Evolutionary conservation across 2,888 invertebrate genomes (phyloP).

Genomic region (Ephialtes manifestator): DNA sequence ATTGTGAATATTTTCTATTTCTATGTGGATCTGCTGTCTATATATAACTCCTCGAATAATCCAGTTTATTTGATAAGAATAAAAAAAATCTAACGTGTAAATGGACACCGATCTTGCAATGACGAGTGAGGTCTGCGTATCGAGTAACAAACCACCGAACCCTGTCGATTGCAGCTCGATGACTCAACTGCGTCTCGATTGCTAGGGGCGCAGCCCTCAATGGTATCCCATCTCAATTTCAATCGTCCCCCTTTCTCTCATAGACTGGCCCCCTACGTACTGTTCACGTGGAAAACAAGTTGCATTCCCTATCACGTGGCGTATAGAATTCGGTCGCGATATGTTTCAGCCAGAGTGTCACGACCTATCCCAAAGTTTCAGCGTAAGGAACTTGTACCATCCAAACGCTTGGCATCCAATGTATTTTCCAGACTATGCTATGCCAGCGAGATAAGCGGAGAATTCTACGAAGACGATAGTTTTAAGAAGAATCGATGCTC

Average conservation of each 20-base stretch:
- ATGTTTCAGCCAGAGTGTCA: background rate
- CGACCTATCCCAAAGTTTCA: conserved; percentile 1
- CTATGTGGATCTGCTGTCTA: background rate
- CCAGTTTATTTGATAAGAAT: background rate
- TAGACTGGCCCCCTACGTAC: background rate
- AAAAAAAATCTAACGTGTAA: conserved; percentile 31
- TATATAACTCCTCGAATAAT: background rate
- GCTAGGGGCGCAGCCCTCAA: conserved; percentile 4
- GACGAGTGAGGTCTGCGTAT: conserved; percentile 55
- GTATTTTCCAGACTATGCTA: background rate
- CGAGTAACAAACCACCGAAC: conserved; percentile 51
- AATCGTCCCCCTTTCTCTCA: no score
- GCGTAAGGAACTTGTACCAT: background rate
- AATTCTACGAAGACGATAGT: conserved; percentile 3
- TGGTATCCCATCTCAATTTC: conserved; percentile 18
- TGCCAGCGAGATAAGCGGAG: conserved; percentile 5
- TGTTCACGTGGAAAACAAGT: background rate
- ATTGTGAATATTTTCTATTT: no score
- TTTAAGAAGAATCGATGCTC: conserved; percentile 4
- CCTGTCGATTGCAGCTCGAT: conserved; percentile 45
- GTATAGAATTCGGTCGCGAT: background rate
- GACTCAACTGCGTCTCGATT: conserved; percentile 44
- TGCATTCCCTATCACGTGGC: background rate
- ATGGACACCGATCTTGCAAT: conserved; percentile 43
- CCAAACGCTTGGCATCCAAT: background rate